phyloP scores from a whole-genome alignment of 2,888 invertebrate species.

The Hemaris fuciformis region DNA sequence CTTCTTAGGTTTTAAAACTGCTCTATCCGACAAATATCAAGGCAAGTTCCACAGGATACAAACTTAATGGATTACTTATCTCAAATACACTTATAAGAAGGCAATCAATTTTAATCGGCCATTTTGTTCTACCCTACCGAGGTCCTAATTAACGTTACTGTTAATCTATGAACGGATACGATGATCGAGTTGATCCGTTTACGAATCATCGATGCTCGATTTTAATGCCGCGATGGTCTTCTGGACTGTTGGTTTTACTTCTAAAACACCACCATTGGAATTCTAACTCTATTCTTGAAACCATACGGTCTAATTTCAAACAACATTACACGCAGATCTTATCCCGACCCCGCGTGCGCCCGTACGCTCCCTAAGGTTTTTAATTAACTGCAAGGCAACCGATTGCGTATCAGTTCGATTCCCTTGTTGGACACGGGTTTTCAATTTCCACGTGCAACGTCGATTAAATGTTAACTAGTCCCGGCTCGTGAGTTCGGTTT shows the following conservation, averaged over 20 bases:
- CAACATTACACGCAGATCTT: constrained; percentile 3
- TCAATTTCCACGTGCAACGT: constrained; percentile 24
- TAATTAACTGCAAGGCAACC: constrained; percentile 21
- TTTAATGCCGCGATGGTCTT: neutral
- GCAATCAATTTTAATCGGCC: neutral
- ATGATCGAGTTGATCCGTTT: neutral
- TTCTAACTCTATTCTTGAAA: neutral
- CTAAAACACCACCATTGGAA: neutral
- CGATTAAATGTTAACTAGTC: constrained; percentile 31
- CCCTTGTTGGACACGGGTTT: constrained; percentile 18
- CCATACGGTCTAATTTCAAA: neutral
- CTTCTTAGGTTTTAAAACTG: too few relatives aligned
- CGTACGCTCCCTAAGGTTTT: constrained; percentile 20
- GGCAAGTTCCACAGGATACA: too few relatives aligned
- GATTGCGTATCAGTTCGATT: constrained; percentile 16
- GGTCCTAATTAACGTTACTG: neutral
- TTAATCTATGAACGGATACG: constrained; percentile 17
- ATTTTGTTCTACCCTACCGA: neutral
- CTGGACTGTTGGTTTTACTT: neutral
- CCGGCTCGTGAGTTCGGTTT: constrained; percentile 20
- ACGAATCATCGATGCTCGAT: neutral
- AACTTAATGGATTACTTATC: neutral
- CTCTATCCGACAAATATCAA: too few relatives aligned
- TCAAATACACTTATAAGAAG: neutral
- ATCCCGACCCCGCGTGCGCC: constrained; percentile 13